phyloP scores from a whole-genome alignment of 2,888 invertebrate genomes.

The Sepiola atlantica region DNA sequence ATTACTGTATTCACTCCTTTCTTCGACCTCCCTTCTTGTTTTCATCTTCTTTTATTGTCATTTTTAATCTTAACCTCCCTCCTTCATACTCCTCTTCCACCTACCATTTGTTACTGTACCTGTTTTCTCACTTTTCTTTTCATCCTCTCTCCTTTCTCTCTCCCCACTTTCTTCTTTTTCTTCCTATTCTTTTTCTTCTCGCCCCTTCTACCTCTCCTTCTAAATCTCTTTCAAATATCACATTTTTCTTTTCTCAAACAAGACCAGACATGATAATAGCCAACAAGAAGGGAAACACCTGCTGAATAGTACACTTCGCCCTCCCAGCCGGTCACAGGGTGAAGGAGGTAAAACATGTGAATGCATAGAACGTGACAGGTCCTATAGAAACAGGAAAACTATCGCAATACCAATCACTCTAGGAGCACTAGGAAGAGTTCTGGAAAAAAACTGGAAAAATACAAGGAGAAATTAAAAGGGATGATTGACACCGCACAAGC shows the following conservation, averaged over 20 bases:
- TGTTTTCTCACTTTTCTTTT: constrained; percentile 36
- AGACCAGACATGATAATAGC: no score
- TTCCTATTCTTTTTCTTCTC: neutral
- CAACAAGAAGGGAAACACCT: no score
- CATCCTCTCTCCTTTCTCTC: neutral
- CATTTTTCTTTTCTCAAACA: neutral
- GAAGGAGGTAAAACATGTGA: no score
- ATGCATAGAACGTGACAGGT: no score
- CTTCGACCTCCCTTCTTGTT: neutral
- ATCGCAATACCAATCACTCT: no score
- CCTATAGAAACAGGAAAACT: no score
- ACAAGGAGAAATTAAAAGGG: no score
- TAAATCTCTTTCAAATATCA: neutral
- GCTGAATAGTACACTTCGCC: no score
- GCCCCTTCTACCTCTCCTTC: neutral
- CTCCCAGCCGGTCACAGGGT: no score
- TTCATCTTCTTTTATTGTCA: neutral
- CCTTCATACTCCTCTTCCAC: neutral
- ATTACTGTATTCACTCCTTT: neutral
- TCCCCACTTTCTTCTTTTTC: neutral
- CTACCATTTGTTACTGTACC: neutral
- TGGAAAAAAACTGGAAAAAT: no score
- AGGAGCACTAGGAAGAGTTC: no score
- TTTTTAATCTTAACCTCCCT: neutral
- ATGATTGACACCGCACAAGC: no score